Evolutionary conservation across 1,140 invertebrate species (phyloP).

Genomic region (Pogonomyrmex californicus): DNA sequence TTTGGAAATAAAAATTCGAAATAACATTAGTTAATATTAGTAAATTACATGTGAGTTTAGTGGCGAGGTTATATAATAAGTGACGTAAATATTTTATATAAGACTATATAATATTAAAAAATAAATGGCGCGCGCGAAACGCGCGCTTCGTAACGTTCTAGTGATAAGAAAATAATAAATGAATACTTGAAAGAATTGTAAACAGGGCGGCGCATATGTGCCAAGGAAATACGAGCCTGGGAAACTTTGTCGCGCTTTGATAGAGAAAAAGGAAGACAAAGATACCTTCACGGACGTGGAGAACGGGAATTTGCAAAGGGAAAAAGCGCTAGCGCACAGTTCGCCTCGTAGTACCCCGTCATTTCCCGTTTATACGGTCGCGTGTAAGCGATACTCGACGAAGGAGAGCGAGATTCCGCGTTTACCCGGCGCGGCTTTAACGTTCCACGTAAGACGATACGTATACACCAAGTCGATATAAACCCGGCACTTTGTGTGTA

Average conservation of each 20-base stretch:
- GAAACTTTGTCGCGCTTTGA: conserved; percentile 34
- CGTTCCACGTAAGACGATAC: conserved; percentile 54
- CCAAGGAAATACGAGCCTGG: conserved; percentile 44
- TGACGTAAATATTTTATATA: too few relatives aligned
- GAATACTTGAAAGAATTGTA: conserved; percentile 42
- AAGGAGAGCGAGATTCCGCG: conserved; percentile 62
- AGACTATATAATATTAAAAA: background rate
- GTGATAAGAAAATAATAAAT: background rate
- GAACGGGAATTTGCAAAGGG: conserved; percentile 51
- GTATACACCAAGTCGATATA: conserved; percentile 64
- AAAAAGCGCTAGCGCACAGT: conserved; percentile 53
- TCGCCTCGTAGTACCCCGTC: conserved; percentile 41
- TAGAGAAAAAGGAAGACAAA: conserved; percentile 36
- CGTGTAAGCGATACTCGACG: conserved; percentile 69
- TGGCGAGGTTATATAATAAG: too few relatives aligned
- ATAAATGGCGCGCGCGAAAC: too few relatives aligned
- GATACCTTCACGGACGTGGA: conserved; percentile 37
- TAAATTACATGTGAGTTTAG: too few relatives aligned
- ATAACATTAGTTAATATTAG: too few relatives aligned
- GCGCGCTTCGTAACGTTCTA: too few relatives aligned
- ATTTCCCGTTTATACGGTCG: conserved; percentile 67
- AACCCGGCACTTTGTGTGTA: conserved; percentile 59
- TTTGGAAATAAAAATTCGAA: too few relatives aligned
- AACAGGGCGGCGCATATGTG: conserved; percentile 41
- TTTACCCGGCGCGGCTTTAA: conserved; percentile 30